A percentile compares a stretch with the other conserved stretches of the same genome.
phyloP scores from a whole-genome alignment of 2,113 vertebrate genomes.

The Aptenodytes patagonicus region DNA sequence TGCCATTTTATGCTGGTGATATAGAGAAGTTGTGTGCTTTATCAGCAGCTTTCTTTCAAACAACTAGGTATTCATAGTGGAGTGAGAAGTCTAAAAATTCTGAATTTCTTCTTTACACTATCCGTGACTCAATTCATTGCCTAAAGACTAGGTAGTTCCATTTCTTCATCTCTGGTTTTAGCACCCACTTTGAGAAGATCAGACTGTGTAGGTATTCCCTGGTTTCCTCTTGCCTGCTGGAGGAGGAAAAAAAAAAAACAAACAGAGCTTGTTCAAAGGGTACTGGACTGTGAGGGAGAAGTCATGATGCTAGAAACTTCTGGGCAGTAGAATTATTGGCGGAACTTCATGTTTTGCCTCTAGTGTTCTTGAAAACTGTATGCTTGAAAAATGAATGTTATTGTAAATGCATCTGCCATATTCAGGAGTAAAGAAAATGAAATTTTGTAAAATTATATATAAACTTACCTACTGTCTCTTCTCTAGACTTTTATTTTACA shows the following conservation, averaged over 20 bases:
- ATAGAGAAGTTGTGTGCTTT: neutral
- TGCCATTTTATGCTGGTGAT: neutral
- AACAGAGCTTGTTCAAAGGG: neutral
- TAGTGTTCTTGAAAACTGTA: neutral
- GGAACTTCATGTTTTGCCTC: neutral
- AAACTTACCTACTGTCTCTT: neutral
- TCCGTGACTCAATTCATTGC: rapidly evolving
- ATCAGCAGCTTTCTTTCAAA: neutral
- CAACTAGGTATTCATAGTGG: neutral
- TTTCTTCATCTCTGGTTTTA: neutral
- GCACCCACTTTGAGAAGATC: neutral
- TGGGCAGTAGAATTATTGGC: neutral
- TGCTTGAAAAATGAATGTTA: neutral
- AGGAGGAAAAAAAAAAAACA: neutral
- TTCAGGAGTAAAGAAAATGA: neutral
- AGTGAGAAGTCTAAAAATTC: neutral
- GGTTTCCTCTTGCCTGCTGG: neutral
- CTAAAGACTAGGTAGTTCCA: neutral
- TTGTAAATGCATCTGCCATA: rapidly evolving
- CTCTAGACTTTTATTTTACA: neutral
- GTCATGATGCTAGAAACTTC: neutral
- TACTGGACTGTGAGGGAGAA: neutral
- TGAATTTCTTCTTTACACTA: neutral
- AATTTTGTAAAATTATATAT: neutral
- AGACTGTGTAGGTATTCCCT: neutral